Conservation (phyloP, 2,888 invertebrate species). For the Aphrophora alni region DNA sequence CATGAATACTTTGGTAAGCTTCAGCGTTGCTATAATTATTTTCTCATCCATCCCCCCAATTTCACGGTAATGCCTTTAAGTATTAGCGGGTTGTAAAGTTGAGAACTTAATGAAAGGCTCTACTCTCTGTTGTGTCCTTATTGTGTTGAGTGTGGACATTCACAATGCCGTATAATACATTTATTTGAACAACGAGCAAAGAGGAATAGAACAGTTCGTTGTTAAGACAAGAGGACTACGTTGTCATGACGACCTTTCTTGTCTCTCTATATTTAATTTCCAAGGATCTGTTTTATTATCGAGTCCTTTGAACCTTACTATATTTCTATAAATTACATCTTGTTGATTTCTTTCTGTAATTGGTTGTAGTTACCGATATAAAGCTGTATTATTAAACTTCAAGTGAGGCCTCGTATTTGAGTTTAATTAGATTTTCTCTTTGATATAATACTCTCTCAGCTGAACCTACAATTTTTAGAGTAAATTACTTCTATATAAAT, state of each 20-base stretch:
- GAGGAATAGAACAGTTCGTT: neutral
- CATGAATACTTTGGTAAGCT: no score
- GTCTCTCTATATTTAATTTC: neutral
- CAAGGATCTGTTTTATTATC: slow-evolving; percentile 6
- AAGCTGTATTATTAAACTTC: neutral
- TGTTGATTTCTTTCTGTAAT: neutral
- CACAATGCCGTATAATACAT: neutral
- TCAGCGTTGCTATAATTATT: no score
- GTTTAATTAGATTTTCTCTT: neutral
- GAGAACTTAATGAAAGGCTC: no score
- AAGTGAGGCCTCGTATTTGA: neutral
- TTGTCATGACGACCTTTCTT: neutral
- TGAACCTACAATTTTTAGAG: neutral
- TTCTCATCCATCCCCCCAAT: no score
- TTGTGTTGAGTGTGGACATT: no score
- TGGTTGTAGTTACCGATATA: neutral
- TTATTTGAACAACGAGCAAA: neutral
- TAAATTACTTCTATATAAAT: neutral
- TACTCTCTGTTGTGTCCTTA: no score
- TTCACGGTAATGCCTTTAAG: no score
- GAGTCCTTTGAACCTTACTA: neutral
- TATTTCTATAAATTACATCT: neutral
- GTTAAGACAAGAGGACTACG: neutral
- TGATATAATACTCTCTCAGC: neutral
- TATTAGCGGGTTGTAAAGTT: no score